Evolutionary conservation across 1,140 invertebrate species (phyloP).

Genomic region (Lethrus apterus): DNA sequence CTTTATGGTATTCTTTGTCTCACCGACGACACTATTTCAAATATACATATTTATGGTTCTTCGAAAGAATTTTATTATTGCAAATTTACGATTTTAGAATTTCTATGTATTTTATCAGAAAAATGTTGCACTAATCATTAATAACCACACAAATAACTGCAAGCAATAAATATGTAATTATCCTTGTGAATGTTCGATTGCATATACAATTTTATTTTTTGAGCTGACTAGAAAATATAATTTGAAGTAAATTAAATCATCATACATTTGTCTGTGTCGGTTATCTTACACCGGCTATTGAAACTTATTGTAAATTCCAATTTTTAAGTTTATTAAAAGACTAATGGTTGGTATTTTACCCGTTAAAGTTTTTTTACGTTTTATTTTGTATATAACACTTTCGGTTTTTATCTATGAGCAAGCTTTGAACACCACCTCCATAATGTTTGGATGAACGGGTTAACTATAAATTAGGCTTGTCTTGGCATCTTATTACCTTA

Average conservation of each 20-base stretch:
- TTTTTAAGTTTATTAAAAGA: neutral
- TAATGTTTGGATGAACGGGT: constrained; percentile 29
- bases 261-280: neutral
- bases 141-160: neutral
- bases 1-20: neutral
- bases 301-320: neutral
- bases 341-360: neutral
- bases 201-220: no score
- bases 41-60: neutral
- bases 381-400: no score
- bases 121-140: no score
- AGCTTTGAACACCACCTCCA: constrained; percentile 16
- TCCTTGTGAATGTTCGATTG: no score
- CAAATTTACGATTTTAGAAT: neutral
- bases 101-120: neutral
- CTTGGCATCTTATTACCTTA: constrained; percentile 36
- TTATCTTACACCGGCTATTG: neutral
- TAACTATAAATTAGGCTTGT: constrained; percentile 37
- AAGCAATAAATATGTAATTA: neutral
- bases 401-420: no score
- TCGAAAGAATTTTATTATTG: neutral
- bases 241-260: no score
- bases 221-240: no score
- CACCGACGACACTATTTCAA: neutral
- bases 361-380: no score